Conservation (phyloP, 2,113 vertebrate genomes). For the Ursus arctos region DNA sequence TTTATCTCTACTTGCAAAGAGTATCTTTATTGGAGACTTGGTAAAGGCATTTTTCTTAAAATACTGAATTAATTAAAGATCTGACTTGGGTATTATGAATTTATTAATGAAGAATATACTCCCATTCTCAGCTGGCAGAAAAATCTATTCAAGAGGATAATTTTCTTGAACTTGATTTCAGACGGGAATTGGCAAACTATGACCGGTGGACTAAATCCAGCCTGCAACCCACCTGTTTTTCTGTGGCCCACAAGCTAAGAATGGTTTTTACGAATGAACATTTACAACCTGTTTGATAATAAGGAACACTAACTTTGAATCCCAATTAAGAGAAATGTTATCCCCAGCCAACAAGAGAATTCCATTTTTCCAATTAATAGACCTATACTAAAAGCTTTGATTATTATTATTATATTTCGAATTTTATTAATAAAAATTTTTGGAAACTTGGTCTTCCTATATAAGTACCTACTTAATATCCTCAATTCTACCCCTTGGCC, state of each 20-base stretch:
- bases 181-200: not conserved
- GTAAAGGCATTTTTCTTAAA: constrained; percentile 38
- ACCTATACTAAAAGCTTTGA: not conserved
- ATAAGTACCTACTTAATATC: not conserved
- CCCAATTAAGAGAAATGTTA: not conserved
- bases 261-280: not conserved
- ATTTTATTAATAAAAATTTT: not conserved
- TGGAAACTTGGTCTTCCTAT: constrained; percentile 5
- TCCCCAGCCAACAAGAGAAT: not conserved
- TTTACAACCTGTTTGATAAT: not conserved
- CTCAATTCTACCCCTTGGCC: not conserved
- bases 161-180: constrained; percentile 38
- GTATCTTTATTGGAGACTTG: not conserved
- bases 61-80: not conserved
- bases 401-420: constrained; percentile 26
- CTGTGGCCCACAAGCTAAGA: not conserved
- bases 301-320: not conserved
- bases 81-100: not conserved
- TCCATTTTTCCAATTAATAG: not conserved
- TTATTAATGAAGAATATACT: not conserved
- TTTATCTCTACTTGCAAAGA: not conserved
- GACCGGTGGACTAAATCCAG: not conserved
- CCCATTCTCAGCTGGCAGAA: constrained; percentile 1
- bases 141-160: not conserved
- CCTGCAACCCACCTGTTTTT: not conserved